phyloP scores from a whole-genome alignment of 2,113 vertebrate genomes.

The Anarhynchus alexandrinus region DNA sequence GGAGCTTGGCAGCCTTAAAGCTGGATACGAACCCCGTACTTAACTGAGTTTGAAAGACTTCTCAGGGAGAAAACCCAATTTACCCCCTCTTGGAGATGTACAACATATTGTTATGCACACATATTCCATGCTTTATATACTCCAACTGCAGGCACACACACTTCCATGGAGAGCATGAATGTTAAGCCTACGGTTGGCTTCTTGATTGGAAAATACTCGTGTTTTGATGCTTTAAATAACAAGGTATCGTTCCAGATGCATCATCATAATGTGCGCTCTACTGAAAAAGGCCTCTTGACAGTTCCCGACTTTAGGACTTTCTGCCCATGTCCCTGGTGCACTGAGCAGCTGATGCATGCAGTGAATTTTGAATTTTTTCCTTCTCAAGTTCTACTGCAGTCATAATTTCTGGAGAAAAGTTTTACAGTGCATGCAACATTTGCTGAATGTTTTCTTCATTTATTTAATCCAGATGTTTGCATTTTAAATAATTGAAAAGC shows the following conservation, averaged over 20 bases:
- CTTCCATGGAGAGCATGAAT: not conserved
- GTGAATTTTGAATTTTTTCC: not conserved
- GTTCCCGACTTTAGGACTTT: not conserved
- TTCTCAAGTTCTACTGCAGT: not conserved
- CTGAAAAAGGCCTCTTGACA: not conserved
- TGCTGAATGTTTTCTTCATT: constrained; percentile 29
- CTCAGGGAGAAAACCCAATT: not conserved
- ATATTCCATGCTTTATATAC: not conserved
- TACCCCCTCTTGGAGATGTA: not conserved
- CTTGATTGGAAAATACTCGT: not conserved
- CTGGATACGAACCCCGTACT: not conserved
- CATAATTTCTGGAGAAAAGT: not conserved
- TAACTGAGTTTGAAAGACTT: not conserved
- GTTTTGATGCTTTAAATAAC: not conserved
- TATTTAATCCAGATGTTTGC: constrained; percentile 67
- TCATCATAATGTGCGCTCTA: not conserved
- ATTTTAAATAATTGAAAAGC: constrained; percentile 68
- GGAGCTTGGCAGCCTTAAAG: not conserved
- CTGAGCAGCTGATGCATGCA: not conserved
- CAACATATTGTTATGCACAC: not conserved
- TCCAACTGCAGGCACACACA: not conserved
- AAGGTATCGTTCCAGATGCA: not conserved
- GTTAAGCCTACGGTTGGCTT: not conserved
- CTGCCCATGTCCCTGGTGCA: not conserved
- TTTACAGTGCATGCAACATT: not conserved